Evolutionary conservation across 2,888 invertebrate species (phyloP), one percentile per base, ranked within the genome.

Genomic region (Pristionchus mayeri): DNA sequence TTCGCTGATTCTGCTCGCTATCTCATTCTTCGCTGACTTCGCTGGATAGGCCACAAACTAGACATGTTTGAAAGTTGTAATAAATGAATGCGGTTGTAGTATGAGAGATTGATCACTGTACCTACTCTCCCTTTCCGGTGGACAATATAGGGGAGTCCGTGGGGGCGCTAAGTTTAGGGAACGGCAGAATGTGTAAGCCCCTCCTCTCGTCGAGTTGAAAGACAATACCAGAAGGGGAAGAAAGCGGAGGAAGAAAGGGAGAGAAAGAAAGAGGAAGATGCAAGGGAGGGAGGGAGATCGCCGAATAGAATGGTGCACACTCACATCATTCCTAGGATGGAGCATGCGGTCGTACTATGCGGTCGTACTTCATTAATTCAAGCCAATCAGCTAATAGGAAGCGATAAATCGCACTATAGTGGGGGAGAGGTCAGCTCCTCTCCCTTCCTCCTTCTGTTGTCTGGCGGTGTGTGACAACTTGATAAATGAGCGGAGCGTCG

Each of bases 211-310:
- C n/a, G 76, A 18, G 50, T 71, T 78, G 76, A 78, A 78, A 78
- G 76, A 78, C 50, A 40, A 78, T 78, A 78, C 76, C 40, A 40
- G 71, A 44, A 37, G 71, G 71, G 50, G 76, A 50, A 78, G 76
- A 50, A 78, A 78, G 44, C 48, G 48, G 44, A 75, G 1, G 75
- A 48, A 50, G 50, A 78, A 78, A 40, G 50, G 34, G 27, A 40
- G 76, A 37, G 9, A 34, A 4, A 50, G 76, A 34, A 30, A 34
- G 30, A 16, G 50, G 7, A n/a, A 30, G 50, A 78, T 24, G 13
- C 21, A 16, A 75, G 37, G 4, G n/a, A 24, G 44, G 44, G 21
- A 4, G 75, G 24, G 24, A 48, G 34, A 67, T 18, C 21, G 34
- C 75, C 2, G 27, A 48, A 3, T 75, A 21, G 44, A n/a, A n/a